Percentiles rank a stretch among this genome's conserved stretches.
phyloP scores from a whole-genome alignment of 2,113 vertebrate genomes.

The Electrona antarctica region DNA sequence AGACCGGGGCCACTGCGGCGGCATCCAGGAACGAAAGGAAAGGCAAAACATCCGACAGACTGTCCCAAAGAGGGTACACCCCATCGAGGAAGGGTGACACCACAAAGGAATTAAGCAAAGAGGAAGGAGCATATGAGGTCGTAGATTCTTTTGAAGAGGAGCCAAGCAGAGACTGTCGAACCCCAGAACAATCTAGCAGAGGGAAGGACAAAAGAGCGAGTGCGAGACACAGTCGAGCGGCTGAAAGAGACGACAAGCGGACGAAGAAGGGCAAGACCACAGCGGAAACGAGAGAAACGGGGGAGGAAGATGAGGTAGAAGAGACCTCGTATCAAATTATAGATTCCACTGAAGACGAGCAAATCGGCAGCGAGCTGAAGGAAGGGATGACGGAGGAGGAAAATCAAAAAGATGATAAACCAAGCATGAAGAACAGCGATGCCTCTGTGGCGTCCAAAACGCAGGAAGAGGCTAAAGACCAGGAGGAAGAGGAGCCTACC shows the following conservation, averaged over 20 bases:
- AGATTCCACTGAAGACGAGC: constrained; percentile 48
- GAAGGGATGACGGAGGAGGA: too few relatives aligned
- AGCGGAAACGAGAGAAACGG: neutral
- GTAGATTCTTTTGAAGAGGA: constrained; percentile 2
- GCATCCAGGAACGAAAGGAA: neutral
- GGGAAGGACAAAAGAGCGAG: constrained; percentile 22
- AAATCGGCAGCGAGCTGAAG: neutral
- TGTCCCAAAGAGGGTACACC: too few relatives aligned
- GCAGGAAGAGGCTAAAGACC: too few relatives aligned
- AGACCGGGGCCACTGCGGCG: neutral
- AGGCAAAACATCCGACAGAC: too few relatives aligned
- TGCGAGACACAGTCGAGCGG: neutral
- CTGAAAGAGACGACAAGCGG: constrained; percentile 5
- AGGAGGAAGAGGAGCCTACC: constrained; percentile 27
- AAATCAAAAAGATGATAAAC: too few relatives aligned
- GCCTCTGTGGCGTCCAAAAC: too few relatives aligned
- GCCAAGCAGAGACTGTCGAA: too few relatives aligned
- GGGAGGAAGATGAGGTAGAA: neutral
- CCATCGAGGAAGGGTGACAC: too few relatives aligned
- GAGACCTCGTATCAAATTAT: constrained; percentile 19
- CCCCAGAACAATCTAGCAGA: constrained; percentile 14
- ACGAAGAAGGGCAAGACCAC: neutral
- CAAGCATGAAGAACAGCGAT: too few relatives aligned
- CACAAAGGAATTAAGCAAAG: neutral
- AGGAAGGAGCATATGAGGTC: neutral